These are phyloP conservation scores for Syngnathus floridae DNA, from an alignment of 2,113 vertebrate genomes.

Conservation along the genomic window DNA sequence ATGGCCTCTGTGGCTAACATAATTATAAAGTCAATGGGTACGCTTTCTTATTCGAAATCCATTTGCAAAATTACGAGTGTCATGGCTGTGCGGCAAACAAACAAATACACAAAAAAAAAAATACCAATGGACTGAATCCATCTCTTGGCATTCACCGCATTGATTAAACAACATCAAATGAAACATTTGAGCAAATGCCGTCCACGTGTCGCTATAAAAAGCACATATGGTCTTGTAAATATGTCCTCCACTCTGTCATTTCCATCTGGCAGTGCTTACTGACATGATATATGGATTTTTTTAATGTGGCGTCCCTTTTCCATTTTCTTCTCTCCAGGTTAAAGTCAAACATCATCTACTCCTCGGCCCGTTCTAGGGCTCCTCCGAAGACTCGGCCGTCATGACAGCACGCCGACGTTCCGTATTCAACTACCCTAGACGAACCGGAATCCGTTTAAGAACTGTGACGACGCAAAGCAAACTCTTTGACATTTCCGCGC, in stretches of 20 bases:
- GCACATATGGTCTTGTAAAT: slow-evolving; percentile 34
- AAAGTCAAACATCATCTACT: slow-evolving; percentile 32
- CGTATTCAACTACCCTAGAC: slow-evolving; percentile 20
- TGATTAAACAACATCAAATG: neutral
- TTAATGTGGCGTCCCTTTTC: neutral
- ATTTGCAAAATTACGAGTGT: neutral
- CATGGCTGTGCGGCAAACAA: neutral
- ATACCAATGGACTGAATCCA: neutral
- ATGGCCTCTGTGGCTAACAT: slow-evolving; percentile 7
- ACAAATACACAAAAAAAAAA: neutral
- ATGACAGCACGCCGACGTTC: slow-evolving; percentile 20
- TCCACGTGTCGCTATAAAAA: slow-evolving; percentile 47
- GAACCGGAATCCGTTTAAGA: slow-evolving; percentile 24
- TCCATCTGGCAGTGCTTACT: slow-evolving; percentile 26
- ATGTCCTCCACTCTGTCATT: slow-evolving; percentile 36
- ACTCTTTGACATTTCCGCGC: slow-evolving; percentile 30
- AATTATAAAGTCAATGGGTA: slow-evolving; percentile 33
- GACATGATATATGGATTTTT: slow-evolving; percentile 39
- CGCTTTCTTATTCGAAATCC: neutral
- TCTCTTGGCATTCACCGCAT: neutral
- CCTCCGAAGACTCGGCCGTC: slow-evolving; percentile 23
- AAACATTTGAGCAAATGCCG: slow-evolving; percentile 2
- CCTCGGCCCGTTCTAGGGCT: slow-evolving; percentile 60
- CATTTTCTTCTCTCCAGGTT: slow-evolving; percentile 15
- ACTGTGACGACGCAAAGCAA: slow-evolving; percentile 5